phyloP scores from a whole-genome alignment of 2,113 vertebrate species.

The Megaceryle torquata region DNA sequence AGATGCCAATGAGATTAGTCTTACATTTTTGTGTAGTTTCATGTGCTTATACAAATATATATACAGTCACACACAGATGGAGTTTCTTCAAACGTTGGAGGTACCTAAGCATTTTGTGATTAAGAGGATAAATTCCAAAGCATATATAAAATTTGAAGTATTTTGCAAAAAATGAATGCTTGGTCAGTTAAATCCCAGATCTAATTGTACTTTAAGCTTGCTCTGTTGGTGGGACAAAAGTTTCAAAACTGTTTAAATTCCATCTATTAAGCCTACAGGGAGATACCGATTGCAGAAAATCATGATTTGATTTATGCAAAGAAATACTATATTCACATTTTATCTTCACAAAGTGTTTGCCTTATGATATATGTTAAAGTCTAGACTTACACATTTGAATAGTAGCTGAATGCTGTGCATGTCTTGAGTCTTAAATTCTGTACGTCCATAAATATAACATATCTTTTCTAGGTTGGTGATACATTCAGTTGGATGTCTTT shows the following conservation, averaged over 20 bases:
- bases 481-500: not conserved
- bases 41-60: not conserved
- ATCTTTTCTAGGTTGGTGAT: not conserved
- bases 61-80: rapidly evolving
- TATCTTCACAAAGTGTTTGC: not conserved
- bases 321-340: not conserved
- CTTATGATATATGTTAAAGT: not conserved
- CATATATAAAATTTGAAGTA: not conserved
- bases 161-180: not conserved
- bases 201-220: not conserved
- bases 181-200: not conserved
- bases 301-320: not conserved
- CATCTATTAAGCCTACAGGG: not conserved
- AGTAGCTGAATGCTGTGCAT: not conserved
- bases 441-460: not conserved
- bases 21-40: not conserved
- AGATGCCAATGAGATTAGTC: not conserved
- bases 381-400: not conserved
- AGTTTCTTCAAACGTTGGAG: not conserved
- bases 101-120: not conserved
- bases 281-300: not conserved
- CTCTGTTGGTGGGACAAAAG: not conserved
- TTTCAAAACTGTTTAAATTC: not conserved
- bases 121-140: not conserved
- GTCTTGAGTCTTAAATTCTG: not conserved